Evolutionary conservation across 2,797 vertebrate genomes (phyloP), one percentile per base, ranked within the genome.

Genomic region (Babyrousa celebensis): DNA sequence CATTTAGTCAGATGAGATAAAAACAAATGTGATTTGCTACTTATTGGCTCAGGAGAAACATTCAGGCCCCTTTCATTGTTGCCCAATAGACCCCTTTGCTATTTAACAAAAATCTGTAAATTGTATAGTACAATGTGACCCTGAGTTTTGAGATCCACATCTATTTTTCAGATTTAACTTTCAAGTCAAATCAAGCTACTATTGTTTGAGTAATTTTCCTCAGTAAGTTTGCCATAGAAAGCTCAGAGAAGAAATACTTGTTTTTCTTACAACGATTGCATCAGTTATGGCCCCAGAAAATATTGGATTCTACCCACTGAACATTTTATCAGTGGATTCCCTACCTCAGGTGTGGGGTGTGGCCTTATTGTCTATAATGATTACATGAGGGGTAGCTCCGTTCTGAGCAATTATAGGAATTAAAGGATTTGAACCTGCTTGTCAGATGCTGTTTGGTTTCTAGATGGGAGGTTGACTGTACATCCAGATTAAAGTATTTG

Each of bases 111-210:
- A 67, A 32, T 21, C 17, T 29, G 16, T 48, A 58, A 25, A 2
- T 20, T 40, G 12, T 36, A 4, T 5, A 14, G 20, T 32, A 14
- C 8, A 32, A 5, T n/a, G 3, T 74, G 52, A 23, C 14, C 1
- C 2, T 70, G 82, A 74, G 14, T 60, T 75, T 29, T 63, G 62
- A 93, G 40, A 62, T 29, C 25, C 40, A 77, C 54, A 83, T 43
- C 27, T 80, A 17, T 25, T 92, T 79, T 88, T 91, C n/a, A 85
- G 68, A 93, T 63, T 62, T 77, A 25, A 21, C 77, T 90, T 92
- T 85, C 56, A n/a, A 54, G 52, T 25, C 65, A 32, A 62, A 62
- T 60, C 43, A 84, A 63, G 85, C 32, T 36, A 6, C 68, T 20
- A 63, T 72, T 62, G 11, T 25, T 48, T 43, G 63, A 71, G 9